A percentile compares a stretch with the other conserved stretches of the same genome.
These are phyloP conservation scores for Onchidella celtica DNA, from an alignment of 2,888 invertebrate genomes.

Conservation along the genomic window DNA sequence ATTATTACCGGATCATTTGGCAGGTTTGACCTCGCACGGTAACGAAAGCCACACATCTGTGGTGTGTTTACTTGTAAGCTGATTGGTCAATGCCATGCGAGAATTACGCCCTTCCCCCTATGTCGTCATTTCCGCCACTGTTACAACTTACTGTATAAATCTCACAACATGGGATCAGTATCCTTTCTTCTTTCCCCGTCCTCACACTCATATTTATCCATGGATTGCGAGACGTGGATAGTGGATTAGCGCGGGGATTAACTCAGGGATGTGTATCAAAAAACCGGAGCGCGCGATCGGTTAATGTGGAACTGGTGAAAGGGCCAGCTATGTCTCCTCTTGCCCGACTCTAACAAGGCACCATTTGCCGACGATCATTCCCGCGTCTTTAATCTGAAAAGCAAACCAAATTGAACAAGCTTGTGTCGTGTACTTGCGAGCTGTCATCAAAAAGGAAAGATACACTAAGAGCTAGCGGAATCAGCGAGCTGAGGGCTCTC, in stretches of 20 bases:
- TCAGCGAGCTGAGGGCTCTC: conserved; percentile 3
- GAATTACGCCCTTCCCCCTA: no score
- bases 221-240: conserved; percentile 8
- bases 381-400: conserved; percentile 24
- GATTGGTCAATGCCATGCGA: no score
- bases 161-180: no score
- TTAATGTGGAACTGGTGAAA: no score
- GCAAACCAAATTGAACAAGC: conserved; percentile 37
- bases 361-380: neutral
- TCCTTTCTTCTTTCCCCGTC: no score
- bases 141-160: no score
- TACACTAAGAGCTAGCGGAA: conserved; percentile 5
- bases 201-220: conserved; percentile 20
- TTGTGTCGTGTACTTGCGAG: conserved; percentile 28
- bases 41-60: no score
- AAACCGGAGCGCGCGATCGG: neutral
- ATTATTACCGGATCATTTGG: no score
- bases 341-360: no score
- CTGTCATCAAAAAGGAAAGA: conserved; percentile 22
- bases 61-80: no score
- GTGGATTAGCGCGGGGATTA: conserved; percentile 13
- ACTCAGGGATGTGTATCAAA: neutral
- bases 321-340: conserved; percentile 8
- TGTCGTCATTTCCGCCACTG: no score
- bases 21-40: no score